Percentiles rank a stretch among this genome's conserved stretches.
Conservation (phyloP, 1,140 invertebrate species). For the Pissodes strobi region DNA sequence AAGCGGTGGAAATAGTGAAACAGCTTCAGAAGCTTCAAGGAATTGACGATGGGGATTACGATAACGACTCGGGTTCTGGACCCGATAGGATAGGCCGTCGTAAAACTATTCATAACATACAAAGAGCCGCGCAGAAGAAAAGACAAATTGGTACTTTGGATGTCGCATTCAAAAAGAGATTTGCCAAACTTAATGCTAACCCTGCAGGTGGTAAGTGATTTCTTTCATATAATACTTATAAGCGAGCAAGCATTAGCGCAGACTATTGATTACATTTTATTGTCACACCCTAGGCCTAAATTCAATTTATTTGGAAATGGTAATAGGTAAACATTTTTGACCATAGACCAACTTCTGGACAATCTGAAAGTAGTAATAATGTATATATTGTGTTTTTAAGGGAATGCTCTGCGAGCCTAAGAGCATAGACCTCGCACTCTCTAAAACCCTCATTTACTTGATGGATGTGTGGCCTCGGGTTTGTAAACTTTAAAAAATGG, state of each 20-base stretch:
- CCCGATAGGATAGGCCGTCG: conserved; percentile 78
- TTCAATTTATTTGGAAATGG: too few relatives aligned
- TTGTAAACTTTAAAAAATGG: too few relatives aligned
- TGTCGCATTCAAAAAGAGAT: conserved; percentile 91
- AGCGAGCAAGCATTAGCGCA: not conserved
- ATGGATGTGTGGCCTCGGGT: too few relatives aligned
- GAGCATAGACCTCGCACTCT: too few relatives aligned
- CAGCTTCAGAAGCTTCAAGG: conserved; percentile 85
- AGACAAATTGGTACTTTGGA: conserved; percentile 90
- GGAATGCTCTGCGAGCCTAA: too few relatives aligned
- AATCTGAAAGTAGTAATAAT: too few relatives aligned
- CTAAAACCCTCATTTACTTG: too few relatives aligned
- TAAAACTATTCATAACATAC: conserved; percentile 89
- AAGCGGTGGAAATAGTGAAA: conserved; percentile 91
- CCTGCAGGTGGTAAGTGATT: conserved; percentile 46
- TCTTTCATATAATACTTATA: not conserved
- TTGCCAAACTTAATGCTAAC: conserved; percentile 81
- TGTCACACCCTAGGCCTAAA: too few relatives aligned
- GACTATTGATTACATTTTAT: not conserved
- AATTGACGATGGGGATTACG: conserved; percentile 83
- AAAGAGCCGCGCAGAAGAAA: conserved; percentile 86
- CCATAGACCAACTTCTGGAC: too few relatives aligned
- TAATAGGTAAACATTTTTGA: too few relatives aligned
- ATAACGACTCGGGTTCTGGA: conserved; percentile 82
- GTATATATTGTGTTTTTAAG: too few relatives aligned